These are phyloP conservation scores for Melanogrammus aeglefinus DNA, from an alignment of 2,797 vertebrate species.

Conservation along the genomic window DNA sequence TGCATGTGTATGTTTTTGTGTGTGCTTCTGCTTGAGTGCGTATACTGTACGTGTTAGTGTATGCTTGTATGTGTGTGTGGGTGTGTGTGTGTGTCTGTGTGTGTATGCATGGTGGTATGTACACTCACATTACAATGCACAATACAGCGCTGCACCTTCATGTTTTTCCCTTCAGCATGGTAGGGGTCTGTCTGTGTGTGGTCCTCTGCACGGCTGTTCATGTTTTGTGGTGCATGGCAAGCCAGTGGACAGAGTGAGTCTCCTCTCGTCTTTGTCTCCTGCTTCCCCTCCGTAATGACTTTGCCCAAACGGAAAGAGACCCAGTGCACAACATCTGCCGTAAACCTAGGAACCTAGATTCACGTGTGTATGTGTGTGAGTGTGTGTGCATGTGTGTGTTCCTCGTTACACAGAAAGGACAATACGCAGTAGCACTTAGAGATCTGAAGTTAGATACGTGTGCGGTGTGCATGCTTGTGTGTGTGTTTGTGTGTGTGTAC, in stretches of 20 bases:
- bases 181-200: slow-evolving; percentile 8
- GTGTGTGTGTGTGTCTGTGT: neutral
- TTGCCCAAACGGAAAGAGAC: too few relatives aligned
- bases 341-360: too few relatives aligned
- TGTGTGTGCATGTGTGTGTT: too few relatives aligned
- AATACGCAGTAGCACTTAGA: too few relatives aligned
- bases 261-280: neutral
- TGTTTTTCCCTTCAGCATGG: neutral
- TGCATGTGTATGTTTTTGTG: neutral
- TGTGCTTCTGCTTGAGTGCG: neutral
- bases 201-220: slow-evolving; percentile 8
- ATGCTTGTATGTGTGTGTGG: neutral
- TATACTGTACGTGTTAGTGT: neutral
- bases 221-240: too few relatives aligned
- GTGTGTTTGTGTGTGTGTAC: slow-evolving; percentile 18
- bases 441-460: too few relatives aligned
- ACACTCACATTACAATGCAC: neutral
- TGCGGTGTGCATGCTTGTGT: slow-evolving; percentile 13
- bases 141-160: neutral
- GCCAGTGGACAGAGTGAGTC: neutral
- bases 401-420: too few relatives aligned
- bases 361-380: too few relatives aligned
- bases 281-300: too few relatives aligned
- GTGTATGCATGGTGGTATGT: neutral
- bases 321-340: too few relatives aligned